Percentiles rank a stretch among this genome's conserved stretches.
phyloP scores from a whole-genome alignment of 2,888 invertebrate species.

The Agrochola macilenta region DNA sequence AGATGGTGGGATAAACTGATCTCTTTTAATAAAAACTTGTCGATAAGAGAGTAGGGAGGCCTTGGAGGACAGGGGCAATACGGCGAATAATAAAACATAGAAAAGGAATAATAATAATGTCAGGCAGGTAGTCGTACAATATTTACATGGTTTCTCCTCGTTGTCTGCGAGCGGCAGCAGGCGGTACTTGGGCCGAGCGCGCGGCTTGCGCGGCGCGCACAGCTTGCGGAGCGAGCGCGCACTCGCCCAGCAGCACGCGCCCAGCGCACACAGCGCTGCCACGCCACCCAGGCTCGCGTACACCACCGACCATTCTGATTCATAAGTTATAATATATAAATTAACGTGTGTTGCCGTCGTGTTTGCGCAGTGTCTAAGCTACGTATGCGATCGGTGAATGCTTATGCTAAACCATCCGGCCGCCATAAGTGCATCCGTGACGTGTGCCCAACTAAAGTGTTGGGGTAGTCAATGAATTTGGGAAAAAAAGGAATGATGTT shows the following conservation, averaged over 20 bases:
- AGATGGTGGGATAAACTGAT: not conserved
- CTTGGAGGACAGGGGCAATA: no score
- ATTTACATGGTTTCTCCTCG: slow-evolving; percentile 93
- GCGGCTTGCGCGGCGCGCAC: slow-evolving; percentile 88
- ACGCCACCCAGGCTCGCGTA: slow-evolving; percentile 96
- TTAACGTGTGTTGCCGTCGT: no score
- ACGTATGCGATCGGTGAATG: no score
- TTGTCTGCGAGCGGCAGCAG: slow-evolving; percentile 93
- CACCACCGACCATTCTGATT: slow-evolving; percentile 97
- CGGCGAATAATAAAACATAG: not conserved
- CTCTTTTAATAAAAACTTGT: not conserved
- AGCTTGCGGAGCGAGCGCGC: slow-evolving; percentile 85
- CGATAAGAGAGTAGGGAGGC: not conserved
- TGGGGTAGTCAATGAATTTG: no score
- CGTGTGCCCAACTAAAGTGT: no score
- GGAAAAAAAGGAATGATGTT: no score
- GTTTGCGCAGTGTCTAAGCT: no score
- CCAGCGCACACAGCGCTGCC: slow-evolving; percentile 90
- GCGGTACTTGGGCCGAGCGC: slow-evolving; percentile 91
- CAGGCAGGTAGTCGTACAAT: slow-evolving; percentile 49
- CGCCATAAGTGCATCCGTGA: no score
- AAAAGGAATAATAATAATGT: slow-evolving; percentile 5
- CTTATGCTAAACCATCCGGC: no score
- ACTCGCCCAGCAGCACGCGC: slow-evolving; percentile 92
- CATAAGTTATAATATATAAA: not conserved